These are phyloP conservation scores for Salmo trutta DNA, from an alignment of 2,797 vertebrate species.

Conservation along the genomic window DNA sequence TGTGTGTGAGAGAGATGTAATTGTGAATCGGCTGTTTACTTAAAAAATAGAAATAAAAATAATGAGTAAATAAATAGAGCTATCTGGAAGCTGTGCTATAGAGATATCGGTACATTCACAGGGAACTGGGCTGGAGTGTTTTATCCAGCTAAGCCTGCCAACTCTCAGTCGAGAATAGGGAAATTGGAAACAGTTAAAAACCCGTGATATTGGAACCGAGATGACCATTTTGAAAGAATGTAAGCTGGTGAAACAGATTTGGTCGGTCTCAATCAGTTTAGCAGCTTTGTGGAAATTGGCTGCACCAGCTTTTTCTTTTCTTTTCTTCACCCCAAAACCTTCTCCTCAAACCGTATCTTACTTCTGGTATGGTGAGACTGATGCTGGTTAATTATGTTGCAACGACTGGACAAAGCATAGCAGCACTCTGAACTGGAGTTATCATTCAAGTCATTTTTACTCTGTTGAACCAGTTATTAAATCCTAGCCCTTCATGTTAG, in stretches of 20 bases:
- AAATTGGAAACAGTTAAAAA: conserved; percentile 81
- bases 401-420: conserved; percentile 23
- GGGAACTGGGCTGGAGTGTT: conserved; percentile 77
- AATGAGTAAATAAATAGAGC: conserved; percentile 64
- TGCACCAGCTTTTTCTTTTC: conserved; percentile 60
- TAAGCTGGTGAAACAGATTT: conserved; percentile 85
- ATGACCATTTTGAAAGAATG: conserved; percentile 85
- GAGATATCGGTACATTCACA: conserved; percentile 78
- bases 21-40: not conserved
- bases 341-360: conserved; percentile 44
- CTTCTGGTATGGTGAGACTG: conserved; percentile 28
- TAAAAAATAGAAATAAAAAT: conserved; percentile 8
- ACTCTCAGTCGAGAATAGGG: conserved; percentile 71
- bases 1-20: not conserved
- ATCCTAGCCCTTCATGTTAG: not conserved
- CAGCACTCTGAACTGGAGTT: conserved; percentile 10
- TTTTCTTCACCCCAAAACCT: conserved; percentile 32
- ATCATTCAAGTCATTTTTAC: not conserved
- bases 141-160: conserved; percentile 82
- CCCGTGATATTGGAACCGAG: conserved; percentile 85
- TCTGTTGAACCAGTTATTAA: not conserved
- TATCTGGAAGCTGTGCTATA: conserved; percentile 71
- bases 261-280: conserved; percentile 85
- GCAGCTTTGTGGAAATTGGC: conserved; percentile 84
- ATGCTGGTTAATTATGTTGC: conserved; percentile 54